Conservation (phyloP, 2,888 invertebrate species). For the Oxyteleia sp. region DNA sequence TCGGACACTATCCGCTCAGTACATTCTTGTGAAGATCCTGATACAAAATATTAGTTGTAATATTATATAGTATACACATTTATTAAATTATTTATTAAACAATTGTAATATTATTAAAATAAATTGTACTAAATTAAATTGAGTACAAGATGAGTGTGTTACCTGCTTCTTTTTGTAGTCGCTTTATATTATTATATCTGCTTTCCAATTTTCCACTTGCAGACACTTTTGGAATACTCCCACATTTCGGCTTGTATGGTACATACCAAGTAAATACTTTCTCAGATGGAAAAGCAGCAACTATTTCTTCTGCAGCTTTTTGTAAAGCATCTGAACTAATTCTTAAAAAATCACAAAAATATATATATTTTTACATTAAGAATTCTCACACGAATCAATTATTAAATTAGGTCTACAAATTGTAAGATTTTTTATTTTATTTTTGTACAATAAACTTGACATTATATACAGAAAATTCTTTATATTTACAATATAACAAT, state of each 20-base stretch:
- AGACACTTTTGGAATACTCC: conserved; percentile 26
- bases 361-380: background rate
- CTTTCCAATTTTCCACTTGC: conserved; percentile 37
- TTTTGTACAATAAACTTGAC: too few relatives aligned
- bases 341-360: conserved; percentile 6
- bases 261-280: conserved; percentile 31
- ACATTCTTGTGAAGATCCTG: background rate
- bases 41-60: background rate
- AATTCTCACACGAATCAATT: background rate
- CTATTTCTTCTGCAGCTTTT: conserved; percentile 38
- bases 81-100: too few relatives aligned
- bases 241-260: conserved; percentile 38
- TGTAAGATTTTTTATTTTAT: too few relatives aligned
- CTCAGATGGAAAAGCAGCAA: conserved; percentile 10
- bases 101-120: too few relatives aligned
- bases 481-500: too few relatives aligned
- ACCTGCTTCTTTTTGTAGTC: background rate
- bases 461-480: too few relatives aligned
- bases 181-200: conserved; percentile 21
- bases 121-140: too few relatives aligned
- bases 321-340: background rate
- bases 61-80: too few relatives aligned
- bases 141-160: background rate
- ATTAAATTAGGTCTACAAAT: too few relatives aligned
- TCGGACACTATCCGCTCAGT: background rate